Percentiles rank a stretch among this genome's conserved stretches.
These are phyloP conservation scores for Nasonovia ribisnigri DNA, from an alignment of 2,888 invertebrate genomes.

Conservation along the genomic window DNA sequence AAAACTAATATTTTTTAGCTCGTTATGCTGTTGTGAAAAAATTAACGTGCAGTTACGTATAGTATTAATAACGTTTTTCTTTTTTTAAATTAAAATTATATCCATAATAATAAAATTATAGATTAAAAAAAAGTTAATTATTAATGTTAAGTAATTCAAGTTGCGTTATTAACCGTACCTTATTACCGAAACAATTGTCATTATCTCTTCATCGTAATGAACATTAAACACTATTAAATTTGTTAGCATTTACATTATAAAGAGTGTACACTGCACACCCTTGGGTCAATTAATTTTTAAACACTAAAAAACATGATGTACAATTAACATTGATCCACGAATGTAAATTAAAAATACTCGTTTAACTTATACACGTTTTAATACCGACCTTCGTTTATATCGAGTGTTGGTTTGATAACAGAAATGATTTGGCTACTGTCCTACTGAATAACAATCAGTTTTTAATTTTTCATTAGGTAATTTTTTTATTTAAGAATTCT, in stretches of 20 bases:
- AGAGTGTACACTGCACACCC: background rate
- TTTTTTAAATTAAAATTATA: background rate
- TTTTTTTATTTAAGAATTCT: background rate
- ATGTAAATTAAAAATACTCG: constrained; percentile 24
- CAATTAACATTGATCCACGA: background rate
- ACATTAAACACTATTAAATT: background rate
- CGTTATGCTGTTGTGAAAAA: background rate
- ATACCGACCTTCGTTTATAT: constrained; percentile 11
- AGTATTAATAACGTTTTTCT: background rate
- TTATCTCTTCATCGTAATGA: constrained; percentile 1
- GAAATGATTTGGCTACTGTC: background rate
- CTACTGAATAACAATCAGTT: background rate
- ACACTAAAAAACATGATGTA: background rate
- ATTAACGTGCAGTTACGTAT: background rate
- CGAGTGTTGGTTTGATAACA: background rate
- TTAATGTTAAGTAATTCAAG: constrained; percentile 15
- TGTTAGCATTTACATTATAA: background rate
- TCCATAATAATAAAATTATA: background rate
- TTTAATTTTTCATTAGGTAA: background rate
- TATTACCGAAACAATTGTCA: constrained; percentile 1
- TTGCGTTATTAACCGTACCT: background rate
- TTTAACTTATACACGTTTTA: background rate
- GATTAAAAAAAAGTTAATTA: background rate
- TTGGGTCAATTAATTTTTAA: constrained; percentile 17
- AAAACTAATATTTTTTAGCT: background rate